A percentile compares a stretch with the other conserved stretches of the same genome.
Conservation (phyloP, 1,140 invertebrate species). For the Aphelinus certus region DNA sequence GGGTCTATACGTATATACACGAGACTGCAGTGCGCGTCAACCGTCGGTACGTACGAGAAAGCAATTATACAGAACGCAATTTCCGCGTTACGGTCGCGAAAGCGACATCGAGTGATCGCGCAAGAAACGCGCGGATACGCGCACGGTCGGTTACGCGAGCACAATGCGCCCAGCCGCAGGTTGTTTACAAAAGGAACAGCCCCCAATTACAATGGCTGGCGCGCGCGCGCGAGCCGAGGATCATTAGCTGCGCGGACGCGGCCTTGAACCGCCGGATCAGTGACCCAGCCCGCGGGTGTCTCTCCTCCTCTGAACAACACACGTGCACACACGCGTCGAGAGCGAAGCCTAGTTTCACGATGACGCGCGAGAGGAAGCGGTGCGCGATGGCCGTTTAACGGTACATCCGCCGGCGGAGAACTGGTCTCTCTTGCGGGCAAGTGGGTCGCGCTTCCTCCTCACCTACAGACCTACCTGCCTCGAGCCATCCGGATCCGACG, state of each 20-base stretch:
- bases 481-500: neutral
- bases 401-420: slow-evolving; percentile 52
- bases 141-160: too few species aligned
- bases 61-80: too few species aligned
- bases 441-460: slow-evolving; percentile 52
- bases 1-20: too few species aligned
- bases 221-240: too few species aligned
- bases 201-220: too few species aligned
- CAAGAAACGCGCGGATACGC: too few species aligned
- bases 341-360: slow-evolving; percentile 25
- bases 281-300: neutral
- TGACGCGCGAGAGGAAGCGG: slow-evolving; percentile 3
- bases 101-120: too few species aligned
- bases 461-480: slow-evolving; percentile 59
- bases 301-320: slow-evolving; percentile 1
- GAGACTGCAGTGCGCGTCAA: too few species aligned
- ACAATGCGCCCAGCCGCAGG: too few species aligned
- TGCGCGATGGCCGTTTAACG: slow-evolving; percentile 50
- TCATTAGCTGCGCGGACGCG: neutral
- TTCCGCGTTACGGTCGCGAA: too few species aligned
- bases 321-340: neutral
- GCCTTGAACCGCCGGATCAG: slow-evolving; percentile 18
- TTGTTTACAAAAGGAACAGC: too few species aligned
- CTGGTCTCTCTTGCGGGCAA: slow-evolving; percentile 59
- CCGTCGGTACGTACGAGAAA: too few species aligned